A percentile compares a stretch with the other conserved stretches of the same genome.
Evolutionary conservation across 2,888 invertebrate species (phyloP).

Genomic region (Sthenelais limicola): DNA sequence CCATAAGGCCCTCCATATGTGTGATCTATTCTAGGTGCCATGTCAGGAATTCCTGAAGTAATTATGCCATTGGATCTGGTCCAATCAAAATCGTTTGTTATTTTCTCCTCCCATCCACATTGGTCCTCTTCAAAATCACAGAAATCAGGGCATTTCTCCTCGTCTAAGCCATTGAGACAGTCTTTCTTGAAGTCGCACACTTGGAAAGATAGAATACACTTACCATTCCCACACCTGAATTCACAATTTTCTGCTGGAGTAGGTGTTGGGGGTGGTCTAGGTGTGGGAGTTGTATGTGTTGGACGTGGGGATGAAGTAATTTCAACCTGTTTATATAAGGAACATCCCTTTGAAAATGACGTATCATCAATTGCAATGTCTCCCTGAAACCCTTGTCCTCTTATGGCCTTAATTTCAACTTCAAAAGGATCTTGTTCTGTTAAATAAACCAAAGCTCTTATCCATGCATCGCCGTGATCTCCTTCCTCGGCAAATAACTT

Average conservation of each 20-base stretch:
- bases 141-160: constrained; percentile 45
- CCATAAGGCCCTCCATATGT: constrained; percentile 57
- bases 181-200: constrained; percentile 52
- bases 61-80: constrained; percentile 46
- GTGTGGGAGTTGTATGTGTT: neutral
- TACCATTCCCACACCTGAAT: constrained; percentile 53
- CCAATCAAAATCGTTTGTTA: constrained; percentile 62
- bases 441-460: neutral
- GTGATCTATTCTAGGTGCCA: constrained; percentile 59
- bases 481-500: neutral
- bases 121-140: constrained; percentile 63
- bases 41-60: constrained; percentile 54
- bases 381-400: constrained; percentile 59
- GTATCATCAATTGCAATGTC: constrained; percentile 65
- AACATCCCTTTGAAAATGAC: constrained; percentile 50
- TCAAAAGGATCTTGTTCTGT: constrained; percentile 40
- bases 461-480: constrained; percentile 1
- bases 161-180: constrained; percentile 50
- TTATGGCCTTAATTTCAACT: constrained; percentile 62
- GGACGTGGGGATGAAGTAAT: constrained; percentile 18
- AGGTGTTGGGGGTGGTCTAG: neutral
- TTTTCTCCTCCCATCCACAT: constrained; percentile 60
- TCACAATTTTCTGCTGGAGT: constrained; percentile 57
- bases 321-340: neutral
- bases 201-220: constrained; percentile 53